Conservation (phyloP, 2,888 invertebrate genomes). For the Drosophila emarginata region DNA sequence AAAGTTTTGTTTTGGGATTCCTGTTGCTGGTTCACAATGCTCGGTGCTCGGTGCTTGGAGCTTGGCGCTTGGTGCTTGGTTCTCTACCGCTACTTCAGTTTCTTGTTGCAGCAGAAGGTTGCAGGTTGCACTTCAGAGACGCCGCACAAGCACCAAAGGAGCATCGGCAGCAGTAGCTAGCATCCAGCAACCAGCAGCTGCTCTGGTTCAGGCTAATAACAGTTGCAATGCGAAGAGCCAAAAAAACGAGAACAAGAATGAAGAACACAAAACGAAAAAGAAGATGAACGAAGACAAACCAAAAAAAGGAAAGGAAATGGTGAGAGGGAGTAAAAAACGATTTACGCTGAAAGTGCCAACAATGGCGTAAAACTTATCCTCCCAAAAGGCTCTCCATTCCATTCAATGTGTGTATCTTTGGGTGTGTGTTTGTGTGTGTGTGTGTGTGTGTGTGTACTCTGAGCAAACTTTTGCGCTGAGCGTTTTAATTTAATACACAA, state of each 20-base stretch:
- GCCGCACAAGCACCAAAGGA: conserved; percentile 62
- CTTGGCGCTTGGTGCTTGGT: background rate
- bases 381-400: conserved; percentile 23
- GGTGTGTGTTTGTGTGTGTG: conserved; percentile 18
- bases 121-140: conserved; percentile 70
- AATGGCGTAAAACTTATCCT: conserved; percentile 59
- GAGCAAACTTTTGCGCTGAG: conserved; percentile 63
- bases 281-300: conserved; percentile 22
- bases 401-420: conserved; percentile 18
- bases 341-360: conserved; percentile 69
- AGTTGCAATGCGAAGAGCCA: conserved; percentile 64
- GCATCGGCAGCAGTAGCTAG: conserved; percentile 36
- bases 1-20: conserved; percentile 75
- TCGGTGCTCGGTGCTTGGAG: too few relatives aligned
- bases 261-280: conserved; percentile 19
- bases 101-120: conserved; percentile 32
- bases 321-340: conserved; percentile 53
- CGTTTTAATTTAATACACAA: conserved; percentile 78
- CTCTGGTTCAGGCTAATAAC: conserved; percentile 59
- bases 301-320: background rate
- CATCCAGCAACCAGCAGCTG: background rate
- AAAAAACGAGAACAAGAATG: conserved; percentile 1
- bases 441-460: conserved; percentile 18
- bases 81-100: conserved; percentile 4
- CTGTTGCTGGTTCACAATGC: background rate